Conservation (phyloP, 2,888 invertebrate genomes). For the Cheiracanthium punctorium region DNA sequence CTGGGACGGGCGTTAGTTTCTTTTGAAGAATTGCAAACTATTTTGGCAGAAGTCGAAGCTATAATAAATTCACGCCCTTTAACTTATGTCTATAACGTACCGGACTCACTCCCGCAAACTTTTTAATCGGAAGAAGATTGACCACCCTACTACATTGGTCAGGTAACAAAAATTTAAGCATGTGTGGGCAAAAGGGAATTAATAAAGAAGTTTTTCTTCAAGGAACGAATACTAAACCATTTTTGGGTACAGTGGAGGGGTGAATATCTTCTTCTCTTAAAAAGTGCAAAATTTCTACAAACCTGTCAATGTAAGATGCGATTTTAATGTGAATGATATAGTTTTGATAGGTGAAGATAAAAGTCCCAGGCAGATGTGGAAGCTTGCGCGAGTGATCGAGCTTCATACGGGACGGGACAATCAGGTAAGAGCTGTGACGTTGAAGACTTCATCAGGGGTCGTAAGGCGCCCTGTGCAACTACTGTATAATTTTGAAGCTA, state of each 20-base stretch:
- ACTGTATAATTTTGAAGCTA: no score
- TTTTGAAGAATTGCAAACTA: constrained; percentile 10
- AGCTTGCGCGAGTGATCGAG: not conserved
- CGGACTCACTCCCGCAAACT: not conserved
- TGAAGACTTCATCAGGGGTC: no score
- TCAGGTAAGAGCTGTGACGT: no score
- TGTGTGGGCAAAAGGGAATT: not conserved
- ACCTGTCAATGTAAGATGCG: not conserved
- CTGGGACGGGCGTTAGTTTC: not conserved
- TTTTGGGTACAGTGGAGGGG: not conserved
- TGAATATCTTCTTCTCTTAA: not conserved
- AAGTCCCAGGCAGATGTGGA: not conserved
- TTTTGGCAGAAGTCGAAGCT: not conserved
- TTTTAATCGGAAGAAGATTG: no score
- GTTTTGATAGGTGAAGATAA: not conserved
- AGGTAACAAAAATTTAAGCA: not conserved
- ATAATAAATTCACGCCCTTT: constrained; percentile 12
- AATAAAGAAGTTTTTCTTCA: not conserved
- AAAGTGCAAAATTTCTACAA: not conserved
- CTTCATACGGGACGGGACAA: not conserved
- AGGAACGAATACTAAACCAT: not conserved
- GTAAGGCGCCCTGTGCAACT: no score
- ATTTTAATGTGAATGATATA: not conserved
- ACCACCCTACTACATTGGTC: not conserved
- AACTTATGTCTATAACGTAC: not conserved